Evolutionary conservation across 2,797 vertebrate species (phyloP), one percentile per base, ranked within the genome.

Genomic region (Rhinogobio ventralis): DNA sequence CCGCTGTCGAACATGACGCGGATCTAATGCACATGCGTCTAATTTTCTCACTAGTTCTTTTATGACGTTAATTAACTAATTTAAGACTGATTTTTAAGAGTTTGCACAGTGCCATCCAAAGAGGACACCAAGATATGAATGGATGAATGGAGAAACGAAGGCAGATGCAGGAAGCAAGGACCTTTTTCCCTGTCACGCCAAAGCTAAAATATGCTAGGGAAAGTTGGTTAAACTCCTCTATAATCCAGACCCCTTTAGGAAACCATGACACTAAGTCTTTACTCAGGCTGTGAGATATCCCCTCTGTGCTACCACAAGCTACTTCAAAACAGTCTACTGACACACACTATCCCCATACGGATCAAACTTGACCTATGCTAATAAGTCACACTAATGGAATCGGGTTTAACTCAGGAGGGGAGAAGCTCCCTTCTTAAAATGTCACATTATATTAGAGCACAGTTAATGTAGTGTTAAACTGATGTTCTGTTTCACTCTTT

Each of bases 291-390:
- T 25, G n/a, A 49, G 46, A 28, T 42, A 42, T 71, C 19, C 67
- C 64, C 14, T 23, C 45, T 19, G 57, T 7, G 30, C 19, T 55
- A 36, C 60, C 64, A 77, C 20, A 79, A 55, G 23, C 33, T 76
- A 15, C 72, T 77, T 77, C 36, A 77, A 57, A 51, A 28, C 33
- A 23, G 33, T 77, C 82, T 77, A 57, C 75, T 49, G 15, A 49
- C 20, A 77, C 33, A 64, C 13, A 19, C 57, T 71, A 71, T 60
- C 60, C 79, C 64, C 67, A 78, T 15, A 49, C 73, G 73, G 79
- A 77, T 82, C 79, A 53, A 81, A 67, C 51, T 64, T 85, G 80
- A 82, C 83, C 80, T 51, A 25, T 45, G 42, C 80, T 85, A 87
- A 79, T 46, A 55, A 75, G 55, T 53, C 78, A 28, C 39, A 17